Evolutionary conservation across 2,113 vertebrate genomes (phyloP).

Genomic region (Lathamus discolor): DNA sequence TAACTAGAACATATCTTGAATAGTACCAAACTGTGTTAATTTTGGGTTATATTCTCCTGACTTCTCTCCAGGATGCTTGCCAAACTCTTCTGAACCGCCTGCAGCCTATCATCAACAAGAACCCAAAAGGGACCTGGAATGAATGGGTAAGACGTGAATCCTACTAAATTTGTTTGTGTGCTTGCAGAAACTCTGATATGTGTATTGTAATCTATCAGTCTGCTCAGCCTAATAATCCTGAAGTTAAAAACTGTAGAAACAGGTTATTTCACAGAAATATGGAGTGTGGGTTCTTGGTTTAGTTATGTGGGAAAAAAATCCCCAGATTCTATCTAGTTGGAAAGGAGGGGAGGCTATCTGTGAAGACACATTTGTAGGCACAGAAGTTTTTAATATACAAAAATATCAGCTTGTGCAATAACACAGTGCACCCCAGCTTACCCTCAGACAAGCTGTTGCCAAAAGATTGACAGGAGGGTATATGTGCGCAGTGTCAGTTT

Average conservation of each 20-base stretch:
- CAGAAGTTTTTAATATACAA: neutral
- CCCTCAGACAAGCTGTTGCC: neutral
- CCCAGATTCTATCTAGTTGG: neutral
- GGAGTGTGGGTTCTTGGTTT: neutral
- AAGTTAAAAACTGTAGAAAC: neutral
- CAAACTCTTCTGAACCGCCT: constrained; percentile 83
- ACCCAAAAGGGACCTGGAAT: constrained; percentile 85
- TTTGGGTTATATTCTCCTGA: neutral
- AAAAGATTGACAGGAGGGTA: neutral
- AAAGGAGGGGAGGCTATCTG: neutral
- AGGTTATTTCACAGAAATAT: neutral
- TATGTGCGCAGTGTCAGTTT: neutral
- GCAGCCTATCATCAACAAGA: constrained; percentile 80
- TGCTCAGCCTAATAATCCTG: neutral
- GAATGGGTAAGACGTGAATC: constrained; percentile 81
- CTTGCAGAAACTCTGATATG: neutral
- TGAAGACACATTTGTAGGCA: neutral
- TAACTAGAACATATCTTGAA: neutral
- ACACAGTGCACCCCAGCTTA: neutral
- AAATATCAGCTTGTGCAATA: neutral
- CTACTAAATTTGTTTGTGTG: neutral
- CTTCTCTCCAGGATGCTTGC: constrained; percentile 83
- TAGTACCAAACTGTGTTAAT: neutral
- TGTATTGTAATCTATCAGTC: neutral
- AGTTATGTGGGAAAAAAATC: neutral